Base-by-base conservation (phyloP, 2,888 invertebrate genomes). In the Psococerastis gibbosa region DNA sequence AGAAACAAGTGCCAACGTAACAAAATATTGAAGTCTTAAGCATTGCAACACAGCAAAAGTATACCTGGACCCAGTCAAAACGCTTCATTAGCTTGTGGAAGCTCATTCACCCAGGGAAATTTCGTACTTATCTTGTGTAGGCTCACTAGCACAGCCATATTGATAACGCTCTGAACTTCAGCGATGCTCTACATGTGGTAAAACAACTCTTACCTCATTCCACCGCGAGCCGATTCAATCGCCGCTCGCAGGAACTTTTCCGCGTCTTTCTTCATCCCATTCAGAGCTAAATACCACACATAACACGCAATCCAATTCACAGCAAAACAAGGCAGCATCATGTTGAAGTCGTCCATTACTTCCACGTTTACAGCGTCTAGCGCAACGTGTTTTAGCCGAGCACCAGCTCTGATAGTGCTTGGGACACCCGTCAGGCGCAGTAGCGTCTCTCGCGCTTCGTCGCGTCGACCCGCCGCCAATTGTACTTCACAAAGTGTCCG, bases 291-390 rank as follows among this genome's bases (percentile, higher is more conserved):
- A 4, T 18, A 38, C 20, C 16, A 20, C 3, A 20, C 8, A 20
- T 38, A 38, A 11, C 38, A 38, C n/a, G 18, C 13, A 20, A 38
- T 20, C 38, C 38, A 38, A 6, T 38, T 20, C 8, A 18, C 38
- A 15, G 38, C 20, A 11, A 38, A 38, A 20, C 13, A 18, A 4
- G 38, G 38, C 22, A 38, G 20, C 38, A 38, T 38, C 8, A 38
- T 9, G n/a, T n/a, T n/a, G n/a, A n/a, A n/a, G n/a, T n/a, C n/a
- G 20, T 38, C 38, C 18, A 18, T 20, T 6, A 38, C 8, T 27
- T 27, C 27, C 11, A 11, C 8, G 11, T 6, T 11, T 11, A 27
- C 27, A 9, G 27, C 27, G 6, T 27, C 27, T 27, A 27, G 27
- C 11, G 27, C 27, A 6, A 27, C 27, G 27, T 27, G 27, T 27